These are phyloP conservation scores for Notamacropus eugenii DNA, from an alignment of 2,797 vertebrate genomes.

Conservation along the genomic window DNA sequence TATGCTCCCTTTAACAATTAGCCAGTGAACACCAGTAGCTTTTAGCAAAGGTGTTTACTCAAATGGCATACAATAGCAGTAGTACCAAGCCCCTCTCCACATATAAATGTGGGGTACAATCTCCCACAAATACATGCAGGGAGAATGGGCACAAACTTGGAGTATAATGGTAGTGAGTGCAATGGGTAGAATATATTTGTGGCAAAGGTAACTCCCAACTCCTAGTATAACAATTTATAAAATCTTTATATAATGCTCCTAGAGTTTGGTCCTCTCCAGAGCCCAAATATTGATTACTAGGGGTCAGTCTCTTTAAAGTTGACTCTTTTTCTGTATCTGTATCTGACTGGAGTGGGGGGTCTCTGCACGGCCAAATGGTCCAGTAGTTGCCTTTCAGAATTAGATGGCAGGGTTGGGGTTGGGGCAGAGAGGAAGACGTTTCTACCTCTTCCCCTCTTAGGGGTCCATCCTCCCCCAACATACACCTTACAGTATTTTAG, in stretches of 20 bases:
- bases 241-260: not conserved
- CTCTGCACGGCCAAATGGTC: not conserved
- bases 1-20: not conserved
- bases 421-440: not conserved
- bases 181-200: not conserved
- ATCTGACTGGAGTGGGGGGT: not conserved
- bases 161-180: not conserved
- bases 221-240: not conserved
- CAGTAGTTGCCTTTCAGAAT: not conserved
- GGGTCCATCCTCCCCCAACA: not conserved
- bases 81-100: not conserved
- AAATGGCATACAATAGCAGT: not conserved
- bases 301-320: not conserved
- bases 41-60: not conserved
- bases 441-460: not conserved
- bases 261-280: not conserved
- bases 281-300: not conserved
- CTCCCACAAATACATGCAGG: not conserved
- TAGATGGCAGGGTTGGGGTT: not conserved
- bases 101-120: not conserved
- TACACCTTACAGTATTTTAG: not conserved
- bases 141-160: not conserved
- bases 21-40: not conserved
- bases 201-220: not conserved
- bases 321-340: not conserved